Evolutionary conservation across 1,140 invertebrate genomes (phyloP).

Genomic region (Tribolium castaneum): DNA sequence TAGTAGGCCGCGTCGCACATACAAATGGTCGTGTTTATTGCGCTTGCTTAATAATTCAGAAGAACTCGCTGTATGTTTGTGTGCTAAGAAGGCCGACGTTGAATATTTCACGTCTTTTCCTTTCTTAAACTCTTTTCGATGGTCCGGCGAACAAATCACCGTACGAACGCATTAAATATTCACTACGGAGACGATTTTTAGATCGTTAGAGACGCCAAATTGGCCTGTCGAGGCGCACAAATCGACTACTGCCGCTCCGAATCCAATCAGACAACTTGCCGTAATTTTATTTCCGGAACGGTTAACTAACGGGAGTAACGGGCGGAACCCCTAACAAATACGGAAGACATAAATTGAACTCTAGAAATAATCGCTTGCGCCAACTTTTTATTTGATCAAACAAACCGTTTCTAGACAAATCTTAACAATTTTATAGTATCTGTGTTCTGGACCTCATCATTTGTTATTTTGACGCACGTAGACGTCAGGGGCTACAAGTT

Average conservation of each 20-base stretch:
- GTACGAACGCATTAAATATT: slow-evolving; percentile 4
- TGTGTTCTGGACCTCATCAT: too few species aligned
- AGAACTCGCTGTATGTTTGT: slow-evolving; percentile 8
- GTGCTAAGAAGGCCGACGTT: slow-evolving; percentile 19
- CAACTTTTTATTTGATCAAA: too few species aligned
- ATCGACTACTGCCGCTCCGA: not conserved
- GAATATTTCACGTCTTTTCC: slow-evolving; percentile 20
- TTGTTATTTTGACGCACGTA: too few species aligned
- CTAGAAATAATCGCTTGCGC: not conserved
- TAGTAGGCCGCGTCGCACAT: slow-evolving; percentile 11
- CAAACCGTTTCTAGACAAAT: too few species aligned
- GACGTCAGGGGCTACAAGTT: too few species aligned
- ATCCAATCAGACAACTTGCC: slow-evolving; percentile 11
- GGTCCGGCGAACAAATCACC: slow-evolving; percentile 12
- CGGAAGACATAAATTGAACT: not conserved
- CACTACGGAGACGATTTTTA: slow-evolving; percentile 14
- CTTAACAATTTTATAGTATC: too few species aligned
- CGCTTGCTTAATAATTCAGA: slow-evolving; percentile 28
- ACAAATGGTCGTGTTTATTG: slow-evolving; percentile 29
- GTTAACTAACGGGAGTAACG: not conserved
- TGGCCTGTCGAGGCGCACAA: slow-evolving; percentile 18
- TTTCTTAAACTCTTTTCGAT: slow-evolving; percentile 5
- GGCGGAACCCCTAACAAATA: not conserved
- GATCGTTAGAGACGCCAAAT: slow-evolving; percentile 28
- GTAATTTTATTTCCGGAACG: slow-evolving; percentile 22